phyloP scores from a whole-genome alignment of 2,888 invertebrate genomes.

The Synergus japonicus region DNA sequence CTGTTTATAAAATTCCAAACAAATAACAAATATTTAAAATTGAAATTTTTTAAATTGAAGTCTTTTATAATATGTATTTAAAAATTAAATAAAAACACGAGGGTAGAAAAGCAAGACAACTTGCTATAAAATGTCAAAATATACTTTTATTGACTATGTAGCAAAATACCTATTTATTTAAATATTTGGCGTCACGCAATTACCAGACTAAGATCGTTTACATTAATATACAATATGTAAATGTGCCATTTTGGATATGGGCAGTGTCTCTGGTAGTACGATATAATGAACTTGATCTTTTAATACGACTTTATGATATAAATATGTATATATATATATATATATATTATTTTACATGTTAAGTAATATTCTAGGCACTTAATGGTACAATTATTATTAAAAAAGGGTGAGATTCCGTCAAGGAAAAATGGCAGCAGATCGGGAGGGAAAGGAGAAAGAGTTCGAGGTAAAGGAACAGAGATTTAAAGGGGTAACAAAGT shows the following conservation, averaged over 20 bases:
- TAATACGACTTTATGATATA: conserved; percentile 64
- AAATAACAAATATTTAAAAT: conserved; percentile 2
- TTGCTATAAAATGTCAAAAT: conserved; percentile 62
- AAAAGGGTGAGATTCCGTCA: conserved; percentile 23
- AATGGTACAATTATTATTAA: conserved; percentile 59
- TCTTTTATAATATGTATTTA: too few relatives aligned
- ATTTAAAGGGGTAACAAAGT: background rate
- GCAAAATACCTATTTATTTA: conserved; percentile 75
- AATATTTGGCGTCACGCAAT: conserved; percentile 76
- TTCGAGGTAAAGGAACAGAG: conserved; percentile 51
- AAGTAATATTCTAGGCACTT: conserved; percentile 68
- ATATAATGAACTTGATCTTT: conserved; percentile 65
- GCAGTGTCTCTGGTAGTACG: conserved; percentile 72
- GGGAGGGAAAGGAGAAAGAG: conserved; percentile 41
- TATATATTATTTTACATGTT: conserved; percentile 72
- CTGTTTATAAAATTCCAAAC: background rate
- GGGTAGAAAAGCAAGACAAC: conserved; percentile 4
- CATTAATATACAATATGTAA: conserved; percentile 75
- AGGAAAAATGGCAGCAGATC: conserved; percentile 36
- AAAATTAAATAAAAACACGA: too few relatives aligned
- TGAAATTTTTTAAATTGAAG: too few relatives aligned
- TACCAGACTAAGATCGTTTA: conserved; percentile 71
- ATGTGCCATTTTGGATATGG: conserved; percentile 72
- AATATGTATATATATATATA: conserved; percentile 58
- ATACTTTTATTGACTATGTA: conserved; percentile 75